These are phyloP conservation scores for Dryomyza anilis DNA, from an alignment of 2,888 invertebrate species.

Conservation along the genomic window DNA sequence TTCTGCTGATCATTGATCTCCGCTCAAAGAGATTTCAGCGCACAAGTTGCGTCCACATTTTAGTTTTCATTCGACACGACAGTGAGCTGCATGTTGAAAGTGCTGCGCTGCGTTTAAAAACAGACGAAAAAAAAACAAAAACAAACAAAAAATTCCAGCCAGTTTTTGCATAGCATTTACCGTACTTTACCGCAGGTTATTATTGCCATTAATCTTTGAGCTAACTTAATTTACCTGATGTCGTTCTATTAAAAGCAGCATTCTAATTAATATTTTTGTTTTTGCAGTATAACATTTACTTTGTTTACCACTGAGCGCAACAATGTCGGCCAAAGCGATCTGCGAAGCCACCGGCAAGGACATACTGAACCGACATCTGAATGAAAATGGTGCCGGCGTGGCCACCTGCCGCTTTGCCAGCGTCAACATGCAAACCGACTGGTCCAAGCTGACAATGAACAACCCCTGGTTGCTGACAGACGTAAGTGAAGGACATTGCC, in stretches of 20 bases:
- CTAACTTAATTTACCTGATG: not conserved
- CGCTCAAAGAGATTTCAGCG: too few species aligned
- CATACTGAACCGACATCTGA: constrained; percentile 82
- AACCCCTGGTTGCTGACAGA: constrained; percentile 87
- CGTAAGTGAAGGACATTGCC: constrained; percentile 61
- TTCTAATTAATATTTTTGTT: too few species aligned
- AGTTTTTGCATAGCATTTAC: too few species aligned
- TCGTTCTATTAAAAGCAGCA: not conserved
- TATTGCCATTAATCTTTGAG: not conserved
- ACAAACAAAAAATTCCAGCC: too few species aligned
- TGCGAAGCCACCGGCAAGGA: constrained; percentile 93
- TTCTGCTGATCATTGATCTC: not conserved
- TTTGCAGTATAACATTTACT: not conserved
- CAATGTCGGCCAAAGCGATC: constrained; percentile 97
- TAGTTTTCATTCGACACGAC: constrained; percentile 47
- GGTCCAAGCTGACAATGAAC: constrained; percentile 74
- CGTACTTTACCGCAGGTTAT: not conserved
- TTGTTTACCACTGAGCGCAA: too few species aligned
- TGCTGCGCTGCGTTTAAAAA: too few species aligned
- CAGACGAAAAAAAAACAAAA: too few species aligned
- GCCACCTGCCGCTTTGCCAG: constrained; percentile 82
- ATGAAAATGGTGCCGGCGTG: constrained; percentile 69
- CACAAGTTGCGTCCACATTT: too few species aligned
- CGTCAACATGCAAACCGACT: constrained; percentile 75
- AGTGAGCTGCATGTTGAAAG: constrained; percentile 22